Conservation (phyloP, 2,888 invertebrate genomes). For the Elaeidobius kamerunicus region DNA sequence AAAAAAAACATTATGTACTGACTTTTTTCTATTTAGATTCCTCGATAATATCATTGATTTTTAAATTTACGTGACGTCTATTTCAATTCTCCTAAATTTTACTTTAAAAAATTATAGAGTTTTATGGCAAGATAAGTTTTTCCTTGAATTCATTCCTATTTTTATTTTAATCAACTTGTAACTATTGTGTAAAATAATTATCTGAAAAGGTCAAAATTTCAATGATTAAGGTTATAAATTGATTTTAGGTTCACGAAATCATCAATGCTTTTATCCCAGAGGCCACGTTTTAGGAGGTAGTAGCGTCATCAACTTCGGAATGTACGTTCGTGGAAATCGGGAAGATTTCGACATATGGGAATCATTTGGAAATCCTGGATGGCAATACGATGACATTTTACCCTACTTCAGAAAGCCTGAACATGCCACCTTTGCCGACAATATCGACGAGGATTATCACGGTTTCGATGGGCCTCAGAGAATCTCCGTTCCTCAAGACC, state of each 20-base stretch:
- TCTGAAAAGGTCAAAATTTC: too few relatives aligned
- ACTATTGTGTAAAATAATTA: too few relatives aligned
- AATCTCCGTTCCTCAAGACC: constrained; percentile 13
- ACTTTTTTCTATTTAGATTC: too few relatives aligned
- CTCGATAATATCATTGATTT: too few relatives aligned
- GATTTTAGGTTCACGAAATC: constrained; percentile 28
- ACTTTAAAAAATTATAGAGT: too few relatives aligned
- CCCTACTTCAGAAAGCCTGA: constrained; percentile 19
- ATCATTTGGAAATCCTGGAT: constrained; percentile 20
- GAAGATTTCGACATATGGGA: constrained; percentile 82
- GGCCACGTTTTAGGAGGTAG: constrained; percentile 65
- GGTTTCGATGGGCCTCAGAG: constrained; percentile 20
- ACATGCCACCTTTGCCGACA: constrained; percentile 15
- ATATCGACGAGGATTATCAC: constrained; percentile 14
- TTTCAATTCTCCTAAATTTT: too few relatives aligned
- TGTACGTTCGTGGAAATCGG: constrained; percentile 79
- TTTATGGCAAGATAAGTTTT: too few relatives aligned
- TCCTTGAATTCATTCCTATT: too few relatives aligned
- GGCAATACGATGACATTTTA: constrained; percentile 18
- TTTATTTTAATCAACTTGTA: too few relatives aligned
- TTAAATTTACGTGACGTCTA: too few relatives aligned
- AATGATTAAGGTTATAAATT: too few relatives aligned
- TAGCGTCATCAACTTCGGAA: constrained; percentile 79
- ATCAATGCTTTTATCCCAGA: constrained; percentile 66
- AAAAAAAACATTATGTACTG: too few relatives aligned